Evolutionary conservation across 2,888 invertebrate genomes (phyloP).

Genomic region (Phytoseiulus persimilis): DNA sequence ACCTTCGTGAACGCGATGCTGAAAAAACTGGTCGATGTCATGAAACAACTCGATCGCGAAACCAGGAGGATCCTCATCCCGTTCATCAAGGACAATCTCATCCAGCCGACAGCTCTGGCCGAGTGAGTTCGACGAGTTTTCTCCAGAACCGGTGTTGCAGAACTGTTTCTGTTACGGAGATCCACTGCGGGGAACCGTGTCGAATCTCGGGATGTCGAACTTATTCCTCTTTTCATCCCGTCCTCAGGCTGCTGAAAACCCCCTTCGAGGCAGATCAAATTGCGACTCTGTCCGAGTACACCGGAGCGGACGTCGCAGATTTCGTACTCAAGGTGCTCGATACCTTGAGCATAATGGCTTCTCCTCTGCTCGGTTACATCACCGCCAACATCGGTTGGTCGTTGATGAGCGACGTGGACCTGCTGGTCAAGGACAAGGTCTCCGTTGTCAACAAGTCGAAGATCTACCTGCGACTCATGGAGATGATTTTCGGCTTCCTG

Average conservation of each 20-base stretch:
- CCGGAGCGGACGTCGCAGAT: not conserved
- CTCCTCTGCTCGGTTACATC: conserved; percentile 31
- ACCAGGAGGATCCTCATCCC: not conserved
- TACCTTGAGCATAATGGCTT: not conserved
- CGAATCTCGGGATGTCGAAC: too few species aligned
- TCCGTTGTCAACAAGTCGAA: not conserved
- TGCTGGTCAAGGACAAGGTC: not conserved
- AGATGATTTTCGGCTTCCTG: not conserved
- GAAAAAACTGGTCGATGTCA: not conserved
- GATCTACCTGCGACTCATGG: conserved; percentile 25
- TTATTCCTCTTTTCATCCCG: too few species aligned
- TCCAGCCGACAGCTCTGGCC: not conserved
- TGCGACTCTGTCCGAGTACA: not conserved
- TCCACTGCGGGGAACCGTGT: too few species aligned
- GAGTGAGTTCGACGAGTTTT: not conserved
- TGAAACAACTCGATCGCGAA: conserved; percentile 6
- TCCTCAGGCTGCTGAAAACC: not conserved
- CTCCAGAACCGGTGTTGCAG: too few species aligned
- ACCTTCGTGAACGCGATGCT: not conserved
- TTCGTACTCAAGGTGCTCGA: conserved; percentile 21
- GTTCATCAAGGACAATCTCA: conserved; percentile 23
- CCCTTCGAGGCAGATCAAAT: not conserved
- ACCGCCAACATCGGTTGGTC: conserved; percentile 24
- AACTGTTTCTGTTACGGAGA: too few species aligned
- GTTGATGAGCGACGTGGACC: conserved; percentile 24